Conservation (phyloP, 2,888 invertebrate genomes). For the Napeogenes sylphis region DNA sequence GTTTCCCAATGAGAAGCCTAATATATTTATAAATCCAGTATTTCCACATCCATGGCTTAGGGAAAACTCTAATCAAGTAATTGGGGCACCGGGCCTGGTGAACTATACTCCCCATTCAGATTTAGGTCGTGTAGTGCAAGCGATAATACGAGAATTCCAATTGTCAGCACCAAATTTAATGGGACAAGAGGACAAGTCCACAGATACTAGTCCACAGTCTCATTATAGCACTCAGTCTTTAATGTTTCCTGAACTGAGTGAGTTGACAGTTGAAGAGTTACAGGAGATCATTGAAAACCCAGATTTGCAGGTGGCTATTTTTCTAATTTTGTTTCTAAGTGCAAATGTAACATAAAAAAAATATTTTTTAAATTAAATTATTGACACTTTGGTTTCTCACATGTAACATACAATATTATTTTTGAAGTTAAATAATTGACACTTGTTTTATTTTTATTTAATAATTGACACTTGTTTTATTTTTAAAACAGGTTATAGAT, state of each 20-base stretch:
- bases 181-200: constrained; percentile 66
- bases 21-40: constrained; percentile 81
- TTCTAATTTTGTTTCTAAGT: too few relatives aligned
- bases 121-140: constrained; percentile 85
- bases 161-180: constrained; percentile 60
- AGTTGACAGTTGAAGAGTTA: constrained; percentile 79
- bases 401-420: too few relatives aligned
- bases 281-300: constrained; percentile 82
- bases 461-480: too few relatives aligned
- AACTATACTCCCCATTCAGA: constrained; percentile 89
- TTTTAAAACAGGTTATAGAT: too few relatives aligned
- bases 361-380: too few relatives aligned
- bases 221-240: constrained; percentile 46
- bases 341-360: too few relatives aligned
- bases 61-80: constrained; percentile 81
- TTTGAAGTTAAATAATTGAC: too few relatives aligned
- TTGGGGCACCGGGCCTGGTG: constrained; percentile 84
- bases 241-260: constrained; percentile 62
- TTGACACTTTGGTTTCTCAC: too few relatives aligned
- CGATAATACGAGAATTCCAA: constrained; percentile 87
- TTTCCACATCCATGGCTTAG: constrained; percentile 86
- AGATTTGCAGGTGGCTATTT: constrained; percentile 75
- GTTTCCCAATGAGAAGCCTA: constrained; percentile 87
- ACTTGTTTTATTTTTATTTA: too few relatives aligned
- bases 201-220: constrained; percentile 53